Base-by-base conservation (phyloP, 1,140 invertebrate genomes). In the Rhopalosiphum padi region DNA sequence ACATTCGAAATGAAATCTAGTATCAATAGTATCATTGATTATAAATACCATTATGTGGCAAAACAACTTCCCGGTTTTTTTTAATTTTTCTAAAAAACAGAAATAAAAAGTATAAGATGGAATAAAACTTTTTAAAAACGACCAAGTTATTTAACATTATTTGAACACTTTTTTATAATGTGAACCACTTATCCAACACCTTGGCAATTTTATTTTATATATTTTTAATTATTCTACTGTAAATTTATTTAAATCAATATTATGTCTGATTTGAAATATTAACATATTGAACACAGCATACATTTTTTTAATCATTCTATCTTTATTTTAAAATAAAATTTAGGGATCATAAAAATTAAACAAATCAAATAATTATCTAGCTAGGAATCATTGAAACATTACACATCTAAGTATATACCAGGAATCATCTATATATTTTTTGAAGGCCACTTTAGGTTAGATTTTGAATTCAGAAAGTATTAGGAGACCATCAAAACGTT, bases 251-350 rank as follows among this genome's bases (percentile, higher is more conserved):
- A 15, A 68, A 68, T n/a, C 30, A 68, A n/a, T 35, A 86, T 25
- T 87, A 43, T 11, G 11, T 15, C 41, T 48, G 9, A 4, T 35
- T 35, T 35, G 3, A 35, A 88, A 53, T 23, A 88, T 35, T 53
- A 21, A 23, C 7, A 88, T 35, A 55, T 41, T 53, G 22, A 18
- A 55, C 48, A 23, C 21, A 15, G 9, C n/a, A 41, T 35, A 53
- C 2, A 15, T 55, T 53, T 55, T 25, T 55, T 23, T 23, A 37
- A 35, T 9, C 37, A 88, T 51, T 53, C 35, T 55, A 37, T 41
- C 7, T 89, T 89, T 89, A 89, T 89, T 89, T 89, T 25, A 15
- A 55, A 88, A 43, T 51, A 88, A 18, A 87, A 35, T 51, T 35
- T 37, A 88, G n/a, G n/a, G 1, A 9, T 25, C 35, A 55, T 89